phyloP scores from a whole-genome alignment of 2,113 vertebrate genomes.

The Stigmatopora nigra region DNA sequence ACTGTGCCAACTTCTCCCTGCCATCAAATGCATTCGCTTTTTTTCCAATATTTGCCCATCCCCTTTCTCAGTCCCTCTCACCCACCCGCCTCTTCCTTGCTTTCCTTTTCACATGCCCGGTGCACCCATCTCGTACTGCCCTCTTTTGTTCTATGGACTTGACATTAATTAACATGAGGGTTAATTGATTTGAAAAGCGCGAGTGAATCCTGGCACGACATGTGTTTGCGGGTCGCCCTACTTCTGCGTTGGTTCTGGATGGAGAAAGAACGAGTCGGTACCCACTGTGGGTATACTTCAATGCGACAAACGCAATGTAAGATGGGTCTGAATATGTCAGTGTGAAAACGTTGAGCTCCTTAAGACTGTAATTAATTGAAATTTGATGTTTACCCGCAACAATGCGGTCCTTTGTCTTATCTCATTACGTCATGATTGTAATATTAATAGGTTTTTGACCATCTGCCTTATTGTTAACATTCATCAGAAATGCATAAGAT shows the following conservation, averaged over 20 bases:
- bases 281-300: conserved; percentile 36
- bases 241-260: conserved; percentile 56
- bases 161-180: conserved; percentile 96
- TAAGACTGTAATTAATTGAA: conserved; percentile 64
- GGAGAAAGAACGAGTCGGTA: conserved; percentile 42
- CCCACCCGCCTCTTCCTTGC: conserved; percentile 57
- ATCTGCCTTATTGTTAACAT: conserved; percentile 19
- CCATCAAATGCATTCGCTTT: conserved; percentile 96
- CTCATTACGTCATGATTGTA: conserved; percentile 23
- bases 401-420: conserved; percentile 50
- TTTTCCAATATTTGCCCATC: conserved; percentile 79
- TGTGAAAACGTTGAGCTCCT: conserved; percentile 54
- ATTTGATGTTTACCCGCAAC: conserved; percentile 50
- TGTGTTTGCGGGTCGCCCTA: conserved; percentile 49
- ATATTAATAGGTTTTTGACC: conserved; percentile 6
- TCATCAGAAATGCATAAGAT: conserved; percentile 12
- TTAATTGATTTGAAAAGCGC: conserved; percentile 95
- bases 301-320: conserved; percentile 34
- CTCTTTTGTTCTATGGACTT: conserved; percentile 81
- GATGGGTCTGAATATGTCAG: conserved; percentile 24
- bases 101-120: conserved; percentile 55
- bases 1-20: conserved; percentile 95
- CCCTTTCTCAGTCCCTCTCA: conserved; percentile 78
- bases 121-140: conserved; percentile 62
- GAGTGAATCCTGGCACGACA: conserved; percentile 31